Conservation (phyloP, 2,888 invertebrate genomes). For the Melikaiella ostensackeni region DNA sequence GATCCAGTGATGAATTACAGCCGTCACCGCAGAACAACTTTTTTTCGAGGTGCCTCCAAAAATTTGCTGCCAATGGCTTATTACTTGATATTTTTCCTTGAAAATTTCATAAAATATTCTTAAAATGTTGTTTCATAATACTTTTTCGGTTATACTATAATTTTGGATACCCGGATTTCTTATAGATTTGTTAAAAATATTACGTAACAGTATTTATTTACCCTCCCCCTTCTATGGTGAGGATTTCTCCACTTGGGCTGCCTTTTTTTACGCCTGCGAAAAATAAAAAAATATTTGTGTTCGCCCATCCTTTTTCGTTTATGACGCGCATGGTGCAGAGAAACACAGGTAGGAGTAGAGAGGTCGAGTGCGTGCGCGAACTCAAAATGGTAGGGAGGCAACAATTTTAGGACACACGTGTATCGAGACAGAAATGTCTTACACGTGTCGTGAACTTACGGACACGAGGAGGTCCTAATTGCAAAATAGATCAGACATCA, state of each 20-base stretch:
- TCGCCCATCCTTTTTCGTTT: not conserved
- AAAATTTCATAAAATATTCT: too few relatives aligned
- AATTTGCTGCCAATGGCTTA: too few relatives aligned
- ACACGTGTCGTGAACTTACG: slow-evolving; percentile 54
- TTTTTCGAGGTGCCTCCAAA: too few relatives aligned
- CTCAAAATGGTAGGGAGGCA: not conserved
- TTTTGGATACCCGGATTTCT: too few relatives aligned
- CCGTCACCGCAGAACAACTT: too few relatives aligned
- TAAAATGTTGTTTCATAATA: too few relatives aligned
- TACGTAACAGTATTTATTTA: too few relatives aligned
- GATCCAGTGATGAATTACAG: too few relatives aligned
- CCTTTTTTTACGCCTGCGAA: slow-evolving; percentile 25
- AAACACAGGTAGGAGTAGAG: not conserved
- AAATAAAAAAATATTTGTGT: not conserved
- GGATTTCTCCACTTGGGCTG: not conserved
- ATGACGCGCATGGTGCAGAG: slow-evolving; percentile 21
- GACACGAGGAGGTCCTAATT: slow-evolving; percentile 26
- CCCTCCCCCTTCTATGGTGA: too few relatives aligned
- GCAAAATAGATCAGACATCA: slow-evolving; percentile 15
- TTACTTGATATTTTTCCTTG: too few relatives aligned
- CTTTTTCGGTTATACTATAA: too few relatives aligned
- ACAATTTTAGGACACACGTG: slow-evolving; percentile 61
- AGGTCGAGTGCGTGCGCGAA: not conserved
- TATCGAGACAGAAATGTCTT: slow-evolving; percentile 45
- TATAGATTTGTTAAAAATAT: too few relatives aligned